Evolutionary conservation across 2,113 vertebrate genomes (phyloP).

Genomic region (Nannospalax galili): DNA sequence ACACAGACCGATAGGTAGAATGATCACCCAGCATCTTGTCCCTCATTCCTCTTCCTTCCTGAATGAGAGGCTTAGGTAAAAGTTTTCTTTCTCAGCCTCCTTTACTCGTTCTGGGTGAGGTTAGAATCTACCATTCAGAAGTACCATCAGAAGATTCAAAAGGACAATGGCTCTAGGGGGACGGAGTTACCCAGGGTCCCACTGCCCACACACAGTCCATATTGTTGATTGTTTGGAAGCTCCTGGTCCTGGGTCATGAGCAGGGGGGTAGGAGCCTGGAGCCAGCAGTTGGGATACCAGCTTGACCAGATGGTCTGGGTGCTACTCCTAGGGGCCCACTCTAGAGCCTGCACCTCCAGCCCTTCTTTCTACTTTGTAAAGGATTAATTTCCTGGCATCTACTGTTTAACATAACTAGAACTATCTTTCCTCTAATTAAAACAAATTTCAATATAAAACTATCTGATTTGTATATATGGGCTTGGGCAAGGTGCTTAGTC

Average conservation of each 20-base stretch:
- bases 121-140: background rate
- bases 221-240: background rate
- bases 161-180: background rate
- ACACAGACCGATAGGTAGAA: background rate
- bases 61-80: background rate
- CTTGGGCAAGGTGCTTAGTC: background rate
- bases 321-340: background rate
- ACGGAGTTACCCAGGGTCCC: background rate
- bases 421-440: background rate
- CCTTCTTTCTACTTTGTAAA: background rate
- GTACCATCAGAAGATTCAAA: background rate
- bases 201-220: background rate
- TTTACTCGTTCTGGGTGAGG: background rate
- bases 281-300: background rate
- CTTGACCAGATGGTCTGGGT: background rate
- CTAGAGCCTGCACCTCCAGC: background rate
- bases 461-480: background rate
- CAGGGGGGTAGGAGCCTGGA: background rate
- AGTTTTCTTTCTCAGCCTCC: background rate
- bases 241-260: background rate
- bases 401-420: background rate
- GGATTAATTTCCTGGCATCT: background rate
- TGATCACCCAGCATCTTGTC: background rate
- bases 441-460: background rate
- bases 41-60: background rate